A percentile compares a stretch with the other conserved stretches of the same genome.
Evolutionary conservation across 2,888 invertebrate genomes (phyloP).

Genomic region (Pinctada fucata): DNA sequence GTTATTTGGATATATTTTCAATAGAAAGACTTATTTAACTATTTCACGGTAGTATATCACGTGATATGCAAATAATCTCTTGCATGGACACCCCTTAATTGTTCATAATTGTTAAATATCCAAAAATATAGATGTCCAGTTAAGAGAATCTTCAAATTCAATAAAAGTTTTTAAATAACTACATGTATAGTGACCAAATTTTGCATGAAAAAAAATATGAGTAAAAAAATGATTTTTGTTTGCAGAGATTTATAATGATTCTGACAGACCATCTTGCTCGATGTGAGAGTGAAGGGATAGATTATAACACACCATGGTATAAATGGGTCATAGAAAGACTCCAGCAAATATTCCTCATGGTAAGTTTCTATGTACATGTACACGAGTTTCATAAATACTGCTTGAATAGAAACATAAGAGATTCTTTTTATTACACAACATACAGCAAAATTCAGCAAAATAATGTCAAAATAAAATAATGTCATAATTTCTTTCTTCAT

Average conservation of each 20-base stretch:
- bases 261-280: slow-evolving; percentile 95
- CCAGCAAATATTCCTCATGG: slow-evolving; percentile 95
- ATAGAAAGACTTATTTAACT: neutral
- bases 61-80: too few species aligned
- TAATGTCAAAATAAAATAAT: too few species aligned
- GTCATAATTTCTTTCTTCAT: too few species aligned
- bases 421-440: too few species aligned
- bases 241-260: slow-evolving; percentile 95
- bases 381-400: too few species aligned
- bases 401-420: too few species aligned
- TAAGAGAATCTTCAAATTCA: too few species aligned
- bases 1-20: neutral
- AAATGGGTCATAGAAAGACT: slow-evolving; percentile 95
- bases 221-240: slow-evolving; percentile 36
- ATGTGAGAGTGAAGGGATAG: slow-evolving; percentile 94
- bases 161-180: too few species aligned
- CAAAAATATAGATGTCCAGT: neutral
- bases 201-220: neutral
- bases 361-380: slow-evolving; percentile 79
- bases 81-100: too few species aligned
- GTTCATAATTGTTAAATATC: too few species aligned
- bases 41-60: too few species aligned
- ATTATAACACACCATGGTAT: slow-evolving; percentile 97
- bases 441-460: too few species aligned
- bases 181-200: neutral